Base-by-base conservation (phyloP, 2,888 invertebrate genomes). In the Pristionchus fissidentatus region DNA sequence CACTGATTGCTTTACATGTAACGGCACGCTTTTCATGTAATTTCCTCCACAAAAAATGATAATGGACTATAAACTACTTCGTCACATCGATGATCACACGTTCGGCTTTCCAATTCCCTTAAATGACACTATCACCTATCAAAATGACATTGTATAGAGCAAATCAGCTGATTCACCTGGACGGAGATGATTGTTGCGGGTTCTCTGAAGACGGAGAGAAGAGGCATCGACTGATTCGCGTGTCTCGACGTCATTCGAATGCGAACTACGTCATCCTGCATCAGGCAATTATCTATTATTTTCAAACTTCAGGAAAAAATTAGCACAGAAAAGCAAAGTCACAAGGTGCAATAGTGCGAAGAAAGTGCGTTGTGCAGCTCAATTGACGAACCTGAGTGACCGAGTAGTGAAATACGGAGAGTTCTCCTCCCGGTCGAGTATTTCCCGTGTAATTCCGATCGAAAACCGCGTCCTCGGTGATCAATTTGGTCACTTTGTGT, bases 121-220 rank as follows among this genome's bases (percentile, higher is more conserved):
- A n/a, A n/a, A n/a, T n/a, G n/a, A n/a, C n/a, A n/a, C n/a, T n/a
- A n/a, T n/a, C 29, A 38, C 70, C 8, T 22, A 15, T 41, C 70
- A n/a, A 3, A 3, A 1, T 5, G 8, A 3, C 41, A n/a, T 15
- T 38, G 13, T 19, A 19, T 41, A 41, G 3, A 7, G 13, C 5
- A 15, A 66, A 29, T 66, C 38, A 10, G n/a, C n/a, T 43, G 43
- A 41, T 3, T 70, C 19, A 86, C 87, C 85, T 88, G 87, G 15
- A 86, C 84, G 43, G 86, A 86, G 35, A 87, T 70, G 32, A 88
- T 84, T 2, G 85, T 84, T 13, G 84, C 84, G 43, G 84, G 86
- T 49, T 87, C 87, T 0, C 87, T 79, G 79, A 87, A 88, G 0
- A 88, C 88, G 13, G 86, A 86, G 4, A 88, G 84, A 10, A 88